A percentile compares a stretch with the other conserved stretches of the same genome.
Evolutionary conservation across 2,797 vertebrate genomes (phyloP).

Genomic region (Pipistrellus pipistrellus): DNA sequence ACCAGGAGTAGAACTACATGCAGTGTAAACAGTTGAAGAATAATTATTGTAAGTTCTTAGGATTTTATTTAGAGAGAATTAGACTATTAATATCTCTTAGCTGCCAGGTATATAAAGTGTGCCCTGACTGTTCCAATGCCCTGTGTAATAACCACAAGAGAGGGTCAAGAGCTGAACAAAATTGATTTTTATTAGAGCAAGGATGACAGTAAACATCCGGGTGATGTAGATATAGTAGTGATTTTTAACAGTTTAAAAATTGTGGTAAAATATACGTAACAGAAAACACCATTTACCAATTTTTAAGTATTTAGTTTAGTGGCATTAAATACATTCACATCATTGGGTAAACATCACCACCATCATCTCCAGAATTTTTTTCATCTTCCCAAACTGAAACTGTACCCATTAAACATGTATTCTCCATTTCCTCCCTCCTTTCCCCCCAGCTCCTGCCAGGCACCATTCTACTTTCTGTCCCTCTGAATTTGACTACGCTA

Average conservation of each 20-base stretch:
- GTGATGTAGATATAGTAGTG: background rate
- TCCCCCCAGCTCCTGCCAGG: background rate
- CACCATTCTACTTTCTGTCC: background rate
- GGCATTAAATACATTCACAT: background rate
- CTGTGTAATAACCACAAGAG: background rate
- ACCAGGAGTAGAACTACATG: conserved; percentile 30
- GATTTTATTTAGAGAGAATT: conserved; percentile 47
- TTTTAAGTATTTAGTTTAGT: background rate
- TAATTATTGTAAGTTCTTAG: background rate
- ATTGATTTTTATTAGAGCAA: background rate
- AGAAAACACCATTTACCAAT: background rate
- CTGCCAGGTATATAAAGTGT: background rate
- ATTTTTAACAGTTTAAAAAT: background rate
- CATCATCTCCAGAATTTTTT: background rate
- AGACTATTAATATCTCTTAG: background rate
- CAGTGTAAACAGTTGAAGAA: background rate
- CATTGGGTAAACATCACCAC: background rate
- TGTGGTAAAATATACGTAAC: background rate
- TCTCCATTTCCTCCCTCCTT: background rate
- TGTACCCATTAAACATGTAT: background rate
- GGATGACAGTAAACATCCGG: background rate
- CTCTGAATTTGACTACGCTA: background rate
- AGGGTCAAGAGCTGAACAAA: background rate
- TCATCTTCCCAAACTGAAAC: conserved; percentile 1
- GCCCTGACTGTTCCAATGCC: background rate